Evolutionary conservation across 2,888 invertebrate genomes (phyloP).

Genomic region (Meiosimyza decipiens): DNA sequence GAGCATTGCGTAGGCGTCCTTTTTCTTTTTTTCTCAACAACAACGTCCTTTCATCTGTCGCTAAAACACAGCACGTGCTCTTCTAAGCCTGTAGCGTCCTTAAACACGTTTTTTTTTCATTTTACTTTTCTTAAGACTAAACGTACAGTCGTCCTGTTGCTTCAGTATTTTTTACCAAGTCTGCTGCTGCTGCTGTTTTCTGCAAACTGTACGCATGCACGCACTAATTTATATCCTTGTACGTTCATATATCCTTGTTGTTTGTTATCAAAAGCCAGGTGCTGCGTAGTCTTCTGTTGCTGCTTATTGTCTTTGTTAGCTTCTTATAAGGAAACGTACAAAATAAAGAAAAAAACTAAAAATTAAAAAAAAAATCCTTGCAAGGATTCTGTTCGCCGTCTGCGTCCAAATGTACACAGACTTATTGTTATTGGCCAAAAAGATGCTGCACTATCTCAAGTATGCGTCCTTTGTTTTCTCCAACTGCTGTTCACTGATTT

Average conservation of each 20-base stretch:
- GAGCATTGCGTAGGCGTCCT: slow-evolving; percentile 15
- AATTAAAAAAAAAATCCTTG: slow-evolving; percentile 2
- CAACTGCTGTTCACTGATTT: background rate
- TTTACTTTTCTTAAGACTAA: too few relatives aligned
- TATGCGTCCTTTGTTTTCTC: slow-evolving; percentile 15
- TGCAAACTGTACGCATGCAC: slow-evolving; percentile 38
- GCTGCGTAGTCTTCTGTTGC: slow-evolving; percentile 19
- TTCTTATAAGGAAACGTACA: background rate
- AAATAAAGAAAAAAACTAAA: background rate
- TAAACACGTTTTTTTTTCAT: background rate
- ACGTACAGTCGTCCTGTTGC: slow-evolving; percentile 26
- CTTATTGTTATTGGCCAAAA: background rate
- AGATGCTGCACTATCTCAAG: slow-evolving; percentile 25
- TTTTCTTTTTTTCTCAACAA: background rate
- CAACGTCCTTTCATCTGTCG: slow-evolving; percentile 10
- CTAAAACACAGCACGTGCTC: slow-evolving; percentile 33
- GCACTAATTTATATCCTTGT: slow-evolving; percentile 10
- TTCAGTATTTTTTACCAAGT: slow-evolving; percentile 8
- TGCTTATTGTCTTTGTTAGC: slow-evolving; percentile 4
- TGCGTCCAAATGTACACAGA: background rate
- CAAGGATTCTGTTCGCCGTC: background rate
- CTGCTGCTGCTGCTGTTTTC: slow-evolving; percentile 20
- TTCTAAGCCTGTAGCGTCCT: background rate
- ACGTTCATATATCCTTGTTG: background rate
- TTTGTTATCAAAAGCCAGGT: slow-evolving; percentile 29